These are phyloP conservation scores for Heteromurus nitidus DNA, from an alignment of 2,888 invertebrate species.

Conservation along the genomic window DNA sequence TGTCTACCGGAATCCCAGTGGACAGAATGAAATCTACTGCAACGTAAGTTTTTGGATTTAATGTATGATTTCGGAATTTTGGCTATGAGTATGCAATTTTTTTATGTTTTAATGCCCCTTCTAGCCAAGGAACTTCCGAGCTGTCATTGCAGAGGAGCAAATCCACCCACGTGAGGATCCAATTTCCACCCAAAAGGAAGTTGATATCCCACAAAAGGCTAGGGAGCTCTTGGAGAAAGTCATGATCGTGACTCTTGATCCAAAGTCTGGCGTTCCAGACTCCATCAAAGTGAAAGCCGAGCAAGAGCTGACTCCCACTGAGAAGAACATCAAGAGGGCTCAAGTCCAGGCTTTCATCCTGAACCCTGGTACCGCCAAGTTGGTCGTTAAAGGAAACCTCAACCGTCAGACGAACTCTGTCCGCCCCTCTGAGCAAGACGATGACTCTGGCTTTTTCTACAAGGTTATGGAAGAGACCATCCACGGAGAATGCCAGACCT, in stretches of 20 bases:
- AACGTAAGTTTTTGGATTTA: constrained; percentile 59
- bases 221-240: constrained; percentile 68
- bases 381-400: constrained; percentile 69
- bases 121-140: constrained; percentile 63
- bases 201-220: constrained; percentile 48
- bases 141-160: constrained; percentile 63
- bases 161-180: constrained; percentile 64
- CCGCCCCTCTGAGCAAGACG: constrained; percentile 64
- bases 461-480: constrained; percentile 74
- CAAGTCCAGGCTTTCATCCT: constrained; percentile 73
- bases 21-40: constrained; percentile 54
- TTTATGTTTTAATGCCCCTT: background rate
- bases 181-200: constrained; percentile 61
- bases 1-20: constrained; percentile 24
- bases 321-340: constrained; percentile 76
- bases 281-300: constrained; percentile 72
- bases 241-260: constrained; percentile 68
- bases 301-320: constrained; percentile 74
- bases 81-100: background rate
- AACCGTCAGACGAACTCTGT: constrained; percentile 69
- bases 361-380: constrained; percentile 67
- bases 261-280: constrained; percentile 71
- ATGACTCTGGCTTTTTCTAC: constrained; percentile 71
- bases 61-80: background rate
- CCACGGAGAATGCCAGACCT: constrained; percentile 75